Conservation (phyloP, 2,113 vertebrate species). For the Chrysemys picta region DNA sequence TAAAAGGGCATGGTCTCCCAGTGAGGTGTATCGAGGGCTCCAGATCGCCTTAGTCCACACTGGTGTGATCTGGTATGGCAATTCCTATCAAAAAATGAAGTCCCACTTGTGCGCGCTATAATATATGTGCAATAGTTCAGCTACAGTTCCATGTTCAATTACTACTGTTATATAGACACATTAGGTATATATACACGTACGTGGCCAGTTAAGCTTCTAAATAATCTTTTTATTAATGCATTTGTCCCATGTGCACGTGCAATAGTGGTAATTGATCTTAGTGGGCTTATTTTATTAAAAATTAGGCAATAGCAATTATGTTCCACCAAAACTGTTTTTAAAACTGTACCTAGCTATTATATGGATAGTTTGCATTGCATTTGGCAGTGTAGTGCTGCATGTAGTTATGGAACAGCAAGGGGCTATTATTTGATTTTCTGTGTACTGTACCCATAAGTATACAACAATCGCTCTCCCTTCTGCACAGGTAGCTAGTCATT, state of each 20-base stretch:
- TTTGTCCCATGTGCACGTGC: background rate
- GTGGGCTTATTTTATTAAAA: background rate
- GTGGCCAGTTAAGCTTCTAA: background rate
- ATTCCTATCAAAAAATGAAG: background rate
- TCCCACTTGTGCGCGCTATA: background rate
- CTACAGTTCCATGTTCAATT: background rate
- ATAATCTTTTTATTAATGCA: background rate
- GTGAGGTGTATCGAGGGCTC: background rate
- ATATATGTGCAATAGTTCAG: accelerated
- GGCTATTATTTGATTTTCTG: background rate
- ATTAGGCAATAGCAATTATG: background rate
- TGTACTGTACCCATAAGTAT: background rate
- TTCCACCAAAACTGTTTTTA: background rate
- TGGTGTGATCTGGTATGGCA: too few relatives aligned
- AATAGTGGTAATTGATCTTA: background rate
- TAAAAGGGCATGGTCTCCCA: background rate
- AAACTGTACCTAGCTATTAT: background rate
- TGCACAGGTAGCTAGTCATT: background rate
- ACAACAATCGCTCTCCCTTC: background rate
- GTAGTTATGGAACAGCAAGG: background rate
- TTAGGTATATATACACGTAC: background rate
- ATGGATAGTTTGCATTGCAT: background rate
- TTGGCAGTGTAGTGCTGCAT: background rate
- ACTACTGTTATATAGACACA: accelerated
- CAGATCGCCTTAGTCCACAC: background rate